phyloP scores from a whole-genome alignment of 2,797 vertebrate species.

The Miichthys miiuy region DNA sequence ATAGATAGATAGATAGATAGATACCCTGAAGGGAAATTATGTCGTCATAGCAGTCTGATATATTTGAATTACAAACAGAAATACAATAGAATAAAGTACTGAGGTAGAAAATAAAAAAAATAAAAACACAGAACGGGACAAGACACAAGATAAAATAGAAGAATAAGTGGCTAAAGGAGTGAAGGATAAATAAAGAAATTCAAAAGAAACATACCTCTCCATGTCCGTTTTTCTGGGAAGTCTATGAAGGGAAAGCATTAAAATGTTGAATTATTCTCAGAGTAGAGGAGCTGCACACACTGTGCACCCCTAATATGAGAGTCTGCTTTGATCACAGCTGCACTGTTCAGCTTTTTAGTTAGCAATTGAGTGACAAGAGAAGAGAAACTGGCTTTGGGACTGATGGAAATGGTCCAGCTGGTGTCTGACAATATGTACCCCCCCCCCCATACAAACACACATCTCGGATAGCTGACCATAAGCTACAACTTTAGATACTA shows the following conservation, averaged over 20 bases:
- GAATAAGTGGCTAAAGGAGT: no score
- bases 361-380: not conserved
- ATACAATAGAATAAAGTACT: no score
- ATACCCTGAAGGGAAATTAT: no score
- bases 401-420: not conserved
- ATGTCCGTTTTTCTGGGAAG: conserved; percentile 98
- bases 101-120: no score
- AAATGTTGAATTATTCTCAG: not conserved
- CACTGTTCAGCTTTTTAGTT: not conserved
- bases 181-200: not conserved
- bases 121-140: no score
- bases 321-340: not conserved
- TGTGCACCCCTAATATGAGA: not conserved
- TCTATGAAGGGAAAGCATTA: conserved; percentile 76
- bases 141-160: not conserved
- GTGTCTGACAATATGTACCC: not conserved
- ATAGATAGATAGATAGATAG: no score
- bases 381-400: not conserved
- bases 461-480: not conserved
- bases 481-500: not conserved
- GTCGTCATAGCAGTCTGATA: no score
- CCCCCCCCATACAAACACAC: no score
- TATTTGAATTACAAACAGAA: no score
- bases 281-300: not conserved
- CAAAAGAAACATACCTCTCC: conserved; percentile 91